phyloP scores from a whole-genome alignment of 2,113 vertebrate genomes.

The Oenanthe melanoleuca region DNA sequence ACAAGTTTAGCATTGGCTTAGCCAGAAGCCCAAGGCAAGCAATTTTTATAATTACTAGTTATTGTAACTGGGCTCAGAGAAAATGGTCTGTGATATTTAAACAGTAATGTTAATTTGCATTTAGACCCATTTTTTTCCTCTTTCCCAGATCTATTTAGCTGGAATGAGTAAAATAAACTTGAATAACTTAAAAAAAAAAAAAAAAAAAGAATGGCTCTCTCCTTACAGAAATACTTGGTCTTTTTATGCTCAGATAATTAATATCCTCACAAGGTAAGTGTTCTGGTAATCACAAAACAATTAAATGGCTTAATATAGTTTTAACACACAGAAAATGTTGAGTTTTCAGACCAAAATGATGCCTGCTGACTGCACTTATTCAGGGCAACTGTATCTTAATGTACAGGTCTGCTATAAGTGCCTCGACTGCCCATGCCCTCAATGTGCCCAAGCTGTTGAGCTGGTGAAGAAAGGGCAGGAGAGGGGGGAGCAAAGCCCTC shows the following conservation, averaged over 20 bases:
- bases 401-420: background rate
- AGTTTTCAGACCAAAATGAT: background rate
- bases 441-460: background rate
- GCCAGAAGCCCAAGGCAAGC: conserved; percentile 85
- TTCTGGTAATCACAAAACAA: conserved; percentile 58
- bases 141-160: conserved; percentile 69
- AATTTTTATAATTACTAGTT: conserved; percentile 90
- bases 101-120: conserved; percentile 84
- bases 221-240: conserved; percentile 37
- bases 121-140: conserved; percentile 74
- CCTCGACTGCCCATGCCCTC: background rate
- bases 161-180: conserved; percentile 70
- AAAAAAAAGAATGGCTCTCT: conserved; percentile 6
- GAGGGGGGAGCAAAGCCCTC: background rate
- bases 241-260: conserved; percentile 64
- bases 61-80: conserved; percentile 86
- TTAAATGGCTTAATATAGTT: conserved; percentile 47
- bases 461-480: conserved; percentile 27
- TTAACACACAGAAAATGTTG: background rate
- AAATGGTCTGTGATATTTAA: conserved; percentile 86
- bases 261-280: conserved; percentile 56
- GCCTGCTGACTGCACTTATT: background rate
- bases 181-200: conserved; percentile 60
- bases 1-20: conserved; percentile 86
- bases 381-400: background rate